Evolutionary conservation across 2,888 invertebrate species (phyloP).

Genomic region (Automeris io): DNA sequence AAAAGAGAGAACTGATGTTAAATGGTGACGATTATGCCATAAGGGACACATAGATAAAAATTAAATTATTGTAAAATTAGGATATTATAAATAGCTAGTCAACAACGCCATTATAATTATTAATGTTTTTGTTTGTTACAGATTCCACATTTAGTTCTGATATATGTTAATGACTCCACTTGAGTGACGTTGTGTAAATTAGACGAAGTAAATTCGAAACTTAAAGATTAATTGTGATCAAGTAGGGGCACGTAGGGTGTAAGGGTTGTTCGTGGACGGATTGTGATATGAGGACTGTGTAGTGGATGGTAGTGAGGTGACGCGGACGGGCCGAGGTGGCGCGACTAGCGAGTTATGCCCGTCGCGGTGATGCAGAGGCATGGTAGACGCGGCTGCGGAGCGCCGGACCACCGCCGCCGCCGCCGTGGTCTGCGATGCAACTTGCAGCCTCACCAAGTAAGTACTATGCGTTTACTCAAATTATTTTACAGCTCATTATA

Average conservation of each 20-base stretch:
- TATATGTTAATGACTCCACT: neutral
- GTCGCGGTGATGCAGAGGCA: constrained; percentile 73
- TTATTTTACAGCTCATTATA: no score
- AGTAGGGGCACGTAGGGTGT: constrained; percentile 21
- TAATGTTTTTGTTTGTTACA: neutral
- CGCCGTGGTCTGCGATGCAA: constrained; percentile 58
- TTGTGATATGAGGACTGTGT: constrained; percentile 42
- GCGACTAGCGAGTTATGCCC: constrained; percentile 62
- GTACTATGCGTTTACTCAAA: no score
- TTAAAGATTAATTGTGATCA: constrained; percentile 31
- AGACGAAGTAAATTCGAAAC: constrained; percentile 16
- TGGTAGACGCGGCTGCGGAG: constrained; percentile 76
- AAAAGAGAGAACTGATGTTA: no score
- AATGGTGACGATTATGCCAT: no score
- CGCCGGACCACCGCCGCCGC: constrained; percentile 66
- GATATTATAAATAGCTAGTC: constrained; percentile 12
- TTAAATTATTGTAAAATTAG: no score
- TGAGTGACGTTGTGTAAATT: neutral
- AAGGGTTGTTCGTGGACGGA: constrained; percentile 38
- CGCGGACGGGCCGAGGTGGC: constrained; percentile 30
- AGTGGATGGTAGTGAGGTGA: constrained; percentile 48
- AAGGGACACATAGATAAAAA: no score
- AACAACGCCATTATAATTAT: neutral
- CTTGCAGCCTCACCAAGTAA: constrained; percentile 67
- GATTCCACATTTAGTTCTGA: neutral